Evolutionary conservation across 2,888 invertebrate species (phyloP), one percentile per base, ranked within the genome.

Genomic region (Drosophila mayaguana): DNA sequence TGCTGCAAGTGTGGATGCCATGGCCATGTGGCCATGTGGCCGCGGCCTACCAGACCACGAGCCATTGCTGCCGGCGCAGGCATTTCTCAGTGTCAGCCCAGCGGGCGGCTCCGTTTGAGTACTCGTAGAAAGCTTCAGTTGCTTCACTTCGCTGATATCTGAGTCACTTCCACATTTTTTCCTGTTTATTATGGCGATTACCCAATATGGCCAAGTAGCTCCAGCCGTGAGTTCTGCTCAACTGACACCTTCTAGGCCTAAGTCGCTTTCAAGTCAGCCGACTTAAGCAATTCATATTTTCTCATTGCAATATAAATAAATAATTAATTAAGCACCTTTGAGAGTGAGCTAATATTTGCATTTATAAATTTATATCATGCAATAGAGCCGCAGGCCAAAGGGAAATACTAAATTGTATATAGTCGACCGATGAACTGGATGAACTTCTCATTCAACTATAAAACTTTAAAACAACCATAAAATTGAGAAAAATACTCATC

Each of bases 41-140:
- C 40, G 18, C 14, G 60, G 3, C 56, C 56, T 20, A 66, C 53
- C 65, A 38, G 62, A 74, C 75, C 63, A 46, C 53, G 69, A 66
- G 50, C 36, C 38, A 57, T 22, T 38, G 56, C 59, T 59, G 67
- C 28, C 65, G 60, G 51, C 80, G 59, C 61, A 60, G 81, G 77
- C 88, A 84, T 84, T 85, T 85, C 32, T 88, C 89, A 89, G 73
- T 88, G 85, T 88, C 89, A 88, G 74, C 88, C 69, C 85, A 85
- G 85, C 86, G 75, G 89, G 85, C 86, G 86, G 81, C 83, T 60
- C 55, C 67, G 72, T 87, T 88, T 89, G 89, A 86, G 68, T 55
- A 62, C 60, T 57, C 56, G 51, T 43, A 76, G 77, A 76, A 63
- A 71, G 65, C 34, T 38, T 56, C 28, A 43, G 40, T 59, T n/a